Evolutionary conservation across 1,140 invertebrate species (phyloP), one percentile per base, ranked within the genome.

Genomic region (Ostrea denselamellosa): DNA sequence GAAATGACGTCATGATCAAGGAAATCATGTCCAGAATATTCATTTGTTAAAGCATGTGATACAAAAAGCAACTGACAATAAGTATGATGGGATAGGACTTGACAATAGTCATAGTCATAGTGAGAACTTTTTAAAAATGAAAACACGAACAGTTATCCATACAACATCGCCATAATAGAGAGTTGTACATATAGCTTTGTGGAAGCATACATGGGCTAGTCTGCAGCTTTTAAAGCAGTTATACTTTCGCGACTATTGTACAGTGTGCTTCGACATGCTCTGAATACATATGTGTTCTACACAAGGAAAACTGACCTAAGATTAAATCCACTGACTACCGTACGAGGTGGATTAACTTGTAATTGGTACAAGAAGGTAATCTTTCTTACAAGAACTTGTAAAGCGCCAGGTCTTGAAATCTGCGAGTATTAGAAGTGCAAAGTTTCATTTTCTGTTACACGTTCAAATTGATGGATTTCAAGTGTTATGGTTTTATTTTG

Each of bases 391-490:
- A 77, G 68, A 28, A 77, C 68, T 77, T 25, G 68, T 28, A 77
- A 77, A 77, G 14, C 68, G 68, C 68, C 68, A 77, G 9, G 68
- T 77, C 68, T 77, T 77, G 68, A 77, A 77, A 77, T 77, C 68
- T 77, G 68, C 68, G 25, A 77, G 68, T 77, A 77, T 77, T 77
- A 77, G 68, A 77, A 77, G 25, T 34, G 58, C 68, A 77, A 12
- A 28, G 25, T 77, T 77, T 77, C 25, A 77, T 34, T 77, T 77
- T 28, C 28, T 34, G 9, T 28, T 9, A 77, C 56, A 17, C n/a
- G 56, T 62, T n/a, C 17, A 77, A 77, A 34, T 9, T 28, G 17
- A 62, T 19, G 25, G 25, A 22, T 28, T 77, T 22, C 10, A 77
- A 77, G 25, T 19, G 10, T 62, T 14, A 14, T 19, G n/a, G 34